Percentiles rank a stretch among this genome's conserved stretches.
phyloP scores from a whole-genome alignment of 2,113 vertebrate species.

The Tupaia chinensis region DNA sequence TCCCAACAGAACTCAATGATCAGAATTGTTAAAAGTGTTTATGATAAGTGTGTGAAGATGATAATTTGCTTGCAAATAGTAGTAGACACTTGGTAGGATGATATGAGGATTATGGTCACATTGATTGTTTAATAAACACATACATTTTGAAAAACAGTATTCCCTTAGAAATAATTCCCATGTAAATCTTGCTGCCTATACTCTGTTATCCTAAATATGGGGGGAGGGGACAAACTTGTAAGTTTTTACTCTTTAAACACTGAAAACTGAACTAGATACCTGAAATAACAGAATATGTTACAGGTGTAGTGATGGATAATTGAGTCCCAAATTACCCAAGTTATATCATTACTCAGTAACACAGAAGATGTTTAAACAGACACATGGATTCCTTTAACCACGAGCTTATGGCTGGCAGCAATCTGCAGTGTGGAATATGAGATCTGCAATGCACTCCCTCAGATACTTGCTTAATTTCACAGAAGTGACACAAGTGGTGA shows the following conservation, averaged over 20 bases:
- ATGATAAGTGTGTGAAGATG: neutral
- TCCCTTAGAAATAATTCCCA: neutral
- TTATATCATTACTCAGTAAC: too few species aligned
- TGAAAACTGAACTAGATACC: neutral
- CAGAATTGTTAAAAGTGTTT: constrained; percentile 38
- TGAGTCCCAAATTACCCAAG: neutral
- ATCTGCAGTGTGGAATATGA: neutral
- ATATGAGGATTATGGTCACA: neutral
- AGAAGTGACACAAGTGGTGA: constrained; percentile 1
- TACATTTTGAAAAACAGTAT: neutral
- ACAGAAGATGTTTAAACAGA: neutral
- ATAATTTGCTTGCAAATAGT: neutral
- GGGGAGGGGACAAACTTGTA: neutral
- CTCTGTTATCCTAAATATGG: neutral
- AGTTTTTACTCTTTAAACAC: neutral
- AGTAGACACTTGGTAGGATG: neutral
- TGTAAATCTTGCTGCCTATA: neutral
- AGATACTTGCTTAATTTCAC: constrained; percentile 8
- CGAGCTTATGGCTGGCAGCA: neutral
- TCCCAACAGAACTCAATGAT: neutral
- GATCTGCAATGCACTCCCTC: neutral
- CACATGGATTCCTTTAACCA: neutral
- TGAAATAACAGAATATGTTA: neutral
- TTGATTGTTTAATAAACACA: neutral
- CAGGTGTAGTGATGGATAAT: neutral